phyloP scores from a whole-genome alignment of 2,797 vertebrate genomes.

The Eupleurogrammus muticus region DNA sequence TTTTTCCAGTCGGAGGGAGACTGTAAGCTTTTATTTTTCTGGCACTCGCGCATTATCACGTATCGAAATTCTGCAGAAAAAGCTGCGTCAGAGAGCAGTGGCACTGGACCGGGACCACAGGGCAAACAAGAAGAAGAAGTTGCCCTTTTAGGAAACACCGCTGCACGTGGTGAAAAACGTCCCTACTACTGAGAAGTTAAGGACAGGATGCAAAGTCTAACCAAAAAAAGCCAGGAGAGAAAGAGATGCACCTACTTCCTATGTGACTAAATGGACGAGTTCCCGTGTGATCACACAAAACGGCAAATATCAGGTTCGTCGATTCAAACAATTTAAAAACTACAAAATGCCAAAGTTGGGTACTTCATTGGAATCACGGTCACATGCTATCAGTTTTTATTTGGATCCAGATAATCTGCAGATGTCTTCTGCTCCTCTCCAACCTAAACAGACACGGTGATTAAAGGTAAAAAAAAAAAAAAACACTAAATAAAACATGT shows the following conservation, averaged over 20 bases:
- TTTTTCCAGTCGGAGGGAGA: too few relatives aligned
- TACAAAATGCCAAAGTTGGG: too few relatives aligned
- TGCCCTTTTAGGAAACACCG: slow-evolving; percentile 11
- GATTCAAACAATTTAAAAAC: too few relatives aligned
- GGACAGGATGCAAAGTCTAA: not conserved
- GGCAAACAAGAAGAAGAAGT: not conserved
- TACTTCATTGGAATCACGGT: not conserved
- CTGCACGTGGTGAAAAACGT: not conserved
- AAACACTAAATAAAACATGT: too few relatives aligned
- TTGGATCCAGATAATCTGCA: too few relatives aligned
- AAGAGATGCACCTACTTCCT: not conserved
- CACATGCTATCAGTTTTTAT: not conserved
- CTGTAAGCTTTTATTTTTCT: not conserved
- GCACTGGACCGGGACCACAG: not conserved
- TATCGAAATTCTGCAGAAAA: not conserved
- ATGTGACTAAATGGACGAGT: not conserved
- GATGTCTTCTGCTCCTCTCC: too few relatives aligned
- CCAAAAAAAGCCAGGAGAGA: not conserved
- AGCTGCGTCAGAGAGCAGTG: not conserved
- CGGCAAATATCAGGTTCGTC: not conserved
- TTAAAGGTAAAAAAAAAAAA: too few relatives aligned
- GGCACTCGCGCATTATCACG: not conserved
- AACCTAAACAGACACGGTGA: too few relatives aligned
- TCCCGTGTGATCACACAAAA: not conserved
- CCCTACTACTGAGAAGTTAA: not conserved